Percentiles rank a stretch among this genome's conserved stretches.
Evolutionary conservation across 2,888 invertebrate genomes (phyloP).

Genomic region (Lissocephala sabroskyi): DNA sequence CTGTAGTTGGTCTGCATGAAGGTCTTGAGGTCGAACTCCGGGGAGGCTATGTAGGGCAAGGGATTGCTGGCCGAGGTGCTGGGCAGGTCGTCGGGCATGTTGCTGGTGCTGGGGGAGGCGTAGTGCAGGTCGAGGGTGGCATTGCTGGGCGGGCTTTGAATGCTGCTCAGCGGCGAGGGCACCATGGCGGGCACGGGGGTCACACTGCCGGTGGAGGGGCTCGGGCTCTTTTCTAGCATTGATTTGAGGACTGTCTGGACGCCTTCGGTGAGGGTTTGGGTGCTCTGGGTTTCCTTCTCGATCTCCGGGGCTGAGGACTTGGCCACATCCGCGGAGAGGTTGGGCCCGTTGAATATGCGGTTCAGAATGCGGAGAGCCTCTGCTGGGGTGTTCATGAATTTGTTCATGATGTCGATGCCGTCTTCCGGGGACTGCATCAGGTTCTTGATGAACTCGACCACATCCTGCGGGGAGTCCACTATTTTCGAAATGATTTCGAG

Average conservation of each 20-base stretch:
- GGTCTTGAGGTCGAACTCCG: constrained; percentile 54
- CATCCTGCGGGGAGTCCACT: constrained; percentile 71
- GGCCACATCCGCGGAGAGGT: constrained; percentile 17
- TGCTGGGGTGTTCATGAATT: constrained; percentile 72
- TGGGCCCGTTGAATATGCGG: constrained; percentile 67
- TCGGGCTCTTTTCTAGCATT: constrained; percentile 45
- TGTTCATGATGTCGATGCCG: constrained; percentile 72
- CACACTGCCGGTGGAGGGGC: constrained; percentile 26
- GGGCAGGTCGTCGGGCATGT: constrained; percentile 37
- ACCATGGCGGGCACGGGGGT: constrained; percentile 22
- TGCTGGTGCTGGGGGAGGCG: constrained; percentile 35
- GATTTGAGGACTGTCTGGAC: constrained; percentile 54
- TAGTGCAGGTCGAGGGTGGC: constrained; percentile 45
- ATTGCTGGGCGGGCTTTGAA: constrained; percentile 30
- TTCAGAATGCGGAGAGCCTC: constrained; percentile 71
- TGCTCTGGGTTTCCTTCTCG: constrained; percentile 2
- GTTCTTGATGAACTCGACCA: constrained; percentile 71
- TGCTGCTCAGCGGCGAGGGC: constrained; percentile 32
- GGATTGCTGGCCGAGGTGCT: constrained; percentile 46
- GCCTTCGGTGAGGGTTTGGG: constrained; percentile 14
- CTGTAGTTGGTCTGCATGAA: constrained; percentile 47
- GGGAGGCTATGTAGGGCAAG: constrained; percentile 34
- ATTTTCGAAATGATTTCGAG: constrained; percentile 72
- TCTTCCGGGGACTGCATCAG: constrained; percentile 72
- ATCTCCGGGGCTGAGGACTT: constrained; percentile 12